phyloP scores from a whole-genome alignment of 2,797 vertebrate species.

The Urophycis tenuis region DNA sequence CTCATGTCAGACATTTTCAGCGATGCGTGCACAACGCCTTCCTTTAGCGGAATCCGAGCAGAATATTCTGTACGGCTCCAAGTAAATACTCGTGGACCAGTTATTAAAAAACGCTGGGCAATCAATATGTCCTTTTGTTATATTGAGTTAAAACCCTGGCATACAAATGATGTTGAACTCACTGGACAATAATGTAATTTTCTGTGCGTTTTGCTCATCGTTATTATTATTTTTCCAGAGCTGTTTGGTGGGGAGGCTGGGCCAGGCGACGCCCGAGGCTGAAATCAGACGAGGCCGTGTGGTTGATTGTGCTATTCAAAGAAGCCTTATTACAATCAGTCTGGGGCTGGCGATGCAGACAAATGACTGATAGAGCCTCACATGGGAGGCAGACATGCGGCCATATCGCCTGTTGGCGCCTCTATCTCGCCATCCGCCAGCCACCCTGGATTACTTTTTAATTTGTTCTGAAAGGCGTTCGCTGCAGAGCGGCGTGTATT shows the following conservation, averaged over 20 bases:
- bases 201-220: constrained; percentile 31
- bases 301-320: constrained; percentile 64
- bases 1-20: not conserved
- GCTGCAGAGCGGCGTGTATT: not conserved
- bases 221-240: constrained; percentile 23
- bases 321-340: constrained; percentile 62
- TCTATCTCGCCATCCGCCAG: constrained; percentile 38
- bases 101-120: not conserved
- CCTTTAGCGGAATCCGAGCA: not conserved
- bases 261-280: constrained; percentile 35
- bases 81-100: not conserved
- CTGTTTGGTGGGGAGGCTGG: constrained; percentile 37
- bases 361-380: constrained; percentile 57
- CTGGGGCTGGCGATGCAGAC: constrained; percentile 47
- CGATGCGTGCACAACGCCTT: not conserved
- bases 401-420: not conserved
- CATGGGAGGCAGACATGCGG: constrained; percentile 42
- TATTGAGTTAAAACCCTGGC: constrained; percentile 12
- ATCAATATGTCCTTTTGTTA: constrained; percentile 8
- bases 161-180: constrained; percentile 39
- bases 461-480: constrained; percentile 52
- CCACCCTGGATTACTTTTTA: constrained; percentile 59
- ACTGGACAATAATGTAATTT: constrained; percentile 38
- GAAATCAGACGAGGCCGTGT: constrained; percentile 47
- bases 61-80: not conserved